Conservation (phyloP, 1,140 invertebrate genomes). For the Hermetia illucens region DNA sequence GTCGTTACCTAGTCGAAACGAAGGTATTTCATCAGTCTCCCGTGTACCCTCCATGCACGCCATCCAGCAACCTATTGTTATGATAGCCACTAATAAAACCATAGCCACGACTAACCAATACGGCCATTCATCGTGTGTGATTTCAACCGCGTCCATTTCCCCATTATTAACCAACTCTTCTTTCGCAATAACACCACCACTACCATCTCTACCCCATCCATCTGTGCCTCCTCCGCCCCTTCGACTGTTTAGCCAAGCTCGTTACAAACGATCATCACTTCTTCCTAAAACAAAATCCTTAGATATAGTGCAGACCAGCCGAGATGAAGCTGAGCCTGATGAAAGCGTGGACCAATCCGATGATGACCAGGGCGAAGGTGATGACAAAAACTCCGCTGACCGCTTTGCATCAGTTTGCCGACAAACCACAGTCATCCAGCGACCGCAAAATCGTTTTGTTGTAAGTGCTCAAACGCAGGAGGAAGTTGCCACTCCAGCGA, state of each 20-base stretch:
- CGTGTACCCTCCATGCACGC: no score
- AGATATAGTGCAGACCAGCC: slow-evolving; percentile 8
- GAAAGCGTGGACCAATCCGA: background rate
- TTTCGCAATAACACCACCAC: background rate
- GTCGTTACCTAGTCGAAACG: no score
- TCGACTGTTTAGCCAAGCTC: slow-evolving; percentile 8
- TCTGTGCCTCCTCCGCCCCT: background rate
- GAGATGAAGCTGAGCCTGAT: background rate
- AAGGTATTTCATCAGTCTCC: no score
- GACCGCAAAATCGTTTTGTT: background rate
- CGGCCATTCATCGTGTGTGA: background rate
- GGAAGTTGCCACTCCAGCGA: background rate
- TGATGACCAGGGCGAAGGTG: background rate
- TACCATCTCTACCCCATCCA: background rate
- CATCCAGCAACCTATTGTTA: no score
- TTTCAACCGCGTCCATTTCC: background rate
- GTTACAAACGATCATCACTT: no score
- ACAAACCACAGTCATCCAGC: slow-evolving; percentile 2
- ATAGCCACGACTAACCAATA: no score
- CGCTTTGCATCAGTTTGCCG: no score
- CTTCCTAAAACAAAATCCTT: slow-evolving; percentile 14
- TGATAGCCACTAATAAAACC: no score
- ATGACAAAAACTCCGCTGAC: no score
- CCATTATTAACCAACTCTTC: background rate
- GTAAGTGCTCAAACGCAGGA: slow-evolving; percentile 1